Conservation (phyloP, 2,113 vertebrate genomes). For the Cariama cristata region DNA sequence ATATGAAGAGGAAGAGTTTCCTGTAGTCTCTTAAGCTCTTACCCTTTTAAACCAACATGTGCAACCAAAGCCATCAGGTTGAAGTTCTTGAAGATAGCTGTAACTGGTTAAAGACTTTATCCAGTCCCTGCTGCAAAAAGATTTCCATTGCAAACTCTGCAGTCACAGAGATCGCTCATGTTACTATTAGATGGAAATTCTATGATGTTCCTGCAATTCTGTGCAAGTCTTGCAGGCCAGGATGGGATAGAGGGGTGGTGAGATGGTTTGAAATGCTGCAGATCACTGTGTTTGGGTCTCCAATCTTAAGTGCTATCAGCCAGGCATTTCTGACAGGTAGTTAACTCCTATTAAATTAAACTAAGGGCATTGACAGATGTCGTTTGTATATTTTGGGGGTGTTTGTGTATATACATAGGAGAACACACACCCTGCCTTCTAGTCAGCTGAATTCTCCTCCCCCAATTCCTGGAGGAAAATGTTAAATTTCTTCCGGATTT, state of each 20-base stretch:
- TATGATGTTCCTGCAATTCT: background rate
- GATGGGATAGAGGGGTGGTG: background rate
- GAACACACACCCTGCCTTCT: background rate
- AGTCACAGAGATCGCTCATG: rapidly evolving
- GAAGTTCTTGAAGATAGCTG: background rate
- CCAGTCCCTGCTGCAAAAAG: background rate
- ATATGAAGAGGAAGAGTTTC: background rate
- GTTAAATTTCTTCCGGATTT: background rate
- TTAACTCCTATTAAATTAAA: background rate
- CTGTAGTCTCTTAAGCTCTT: background rate
- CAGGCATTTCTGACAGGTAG: background rate
- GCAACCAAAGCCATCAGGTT: background rate
- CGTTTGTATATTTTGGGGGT: background rate
- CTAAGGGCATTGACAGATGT: background rate
- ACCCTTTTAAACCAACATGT: background rate
- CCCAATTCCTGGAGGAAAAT: background rate
- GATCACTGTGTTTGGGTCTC: background rate
- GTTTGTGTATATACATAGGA: background rate
- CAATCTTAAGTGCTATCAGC: background rate
- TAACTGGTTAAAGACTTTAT: background rate
- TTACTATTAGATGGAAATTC: background rate
- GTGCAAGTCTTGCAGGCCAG: background rate
- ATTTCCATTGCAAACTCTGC: background rate
- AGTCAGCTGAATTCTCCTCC: background rate
- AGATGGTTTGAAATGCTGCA: background rate